These are phyloP conservation scores for Orchestia grillus DNA, from an alignment of 1,140 invertebrate genomes.

Conservation along the genomic window DNA sequence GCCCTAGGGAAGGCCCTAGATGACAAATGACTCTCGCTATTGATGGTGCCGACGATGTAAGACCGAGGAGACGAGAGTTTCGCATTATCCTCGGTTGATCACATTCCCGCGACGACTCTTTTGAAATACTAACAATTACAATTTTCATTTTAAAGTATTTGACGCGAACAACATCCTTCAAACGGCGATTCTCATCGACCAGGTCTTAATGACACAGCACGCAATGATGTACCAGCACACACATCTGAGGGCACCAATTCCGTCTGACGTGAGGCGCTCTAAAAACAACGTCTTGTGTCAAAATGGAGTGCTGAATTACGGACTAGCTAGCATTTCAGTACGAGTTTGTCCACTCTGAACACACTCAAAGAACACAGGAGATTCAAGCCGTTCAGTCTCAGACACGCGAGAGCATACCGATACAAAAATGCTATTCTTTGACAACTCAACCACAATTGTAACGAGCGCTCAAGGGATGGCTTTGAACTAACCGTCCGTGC, in stretches of 20 bases:
- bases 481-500: not conserved
- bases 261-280: not conserved
- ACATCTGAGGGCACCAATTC: not conserved
- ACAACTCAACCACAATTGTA: not conserved
- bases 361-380: not conserved
- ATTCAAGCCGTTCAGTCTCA: not conserved
- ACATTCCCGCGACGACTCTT: not conserved
- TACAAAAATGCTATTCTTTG: not conserved
- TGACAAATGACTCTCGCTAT: slow-evolving; percentile 26
- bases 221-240: not conserved
- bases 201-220: not conserved
- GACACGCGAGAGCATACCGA: not conserved
- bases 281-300: not conserved
- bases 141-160: not conserved
- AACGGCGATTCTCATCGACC: not conserved
- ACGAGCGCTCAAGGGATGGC: not conserved
- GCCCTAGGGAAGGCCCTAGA: not conserved
- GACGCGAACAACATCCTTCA: not conserved
- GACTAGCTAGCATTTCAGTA: not conserved
- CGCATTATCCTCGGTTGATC: slow-evolving; percentile 1
- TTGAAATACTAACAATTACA: slow-evolving; percentile 16
- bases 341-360: not conserved
- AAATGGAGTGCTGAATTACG: not conserved
- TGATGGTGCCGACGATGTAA: slow-evolving; percentile 13
- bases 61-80: not conserved